Evolutionary conservation across 2,888 invertebrate species (phyloP), one percentile per base, ranked within the genome.

Genomic region (Barypeithes pellucidus): DNA sequence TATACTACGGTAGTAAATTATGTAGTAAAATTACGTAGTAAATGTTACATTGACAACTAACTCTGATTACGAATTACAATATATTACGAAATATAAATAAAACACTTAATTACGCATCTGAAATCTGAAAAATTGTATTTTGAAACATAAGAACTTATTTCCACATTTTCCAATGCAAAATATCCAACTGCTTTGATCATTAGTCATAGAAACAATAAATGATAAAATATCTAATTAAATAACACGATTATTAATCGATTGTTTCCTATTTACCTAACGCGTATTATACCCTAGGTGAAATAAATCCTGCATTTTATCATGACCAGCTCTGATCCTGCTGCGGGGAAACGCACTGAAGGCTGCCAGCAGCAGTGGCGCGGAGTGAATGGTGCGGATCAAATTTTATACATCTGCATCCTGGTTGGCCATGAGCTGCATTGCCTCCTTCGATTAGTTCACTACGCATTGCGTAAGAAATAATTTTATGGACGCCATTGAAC

Each of bases 381-480:
- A 69, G 69, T 69, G 62, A 61, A 62, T 61, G 62, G 16, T 57
- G 62, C 43, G 41, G 24, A 33, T 24, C 47, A 47, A 43, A 45
- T 24, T 60, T 20, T 36, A 18, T 33, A 47, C 45, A 62, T 39
- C 45, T 71, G 65, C 71, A 71, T 71, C 54, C 47, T 45, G 59
- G 57, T 71, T 39, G 71, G 39, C 65, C 71, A 45, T 71, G 71
- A 29, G 57, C 47, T 71, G 71, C 71, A 71, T 71, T 65, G 65
- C 65, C 65, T 65, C 43, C 33, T 59, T 71, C 24, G 71, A 71
- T 71, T 57, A 71, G 57, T 66, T 70, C 71, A 50, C 33, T 41
- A 61, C 68, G 65, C 65, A 71, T 66, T 71, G 71, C 71, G 71
- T 71, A 71, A 71, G 50, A n/a, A 20, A 65, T 65, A 59, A 11